Base-by-base conservation (phyloP, 1,140 invertebrate species). In the Chionoecetes opilio region DNA sequence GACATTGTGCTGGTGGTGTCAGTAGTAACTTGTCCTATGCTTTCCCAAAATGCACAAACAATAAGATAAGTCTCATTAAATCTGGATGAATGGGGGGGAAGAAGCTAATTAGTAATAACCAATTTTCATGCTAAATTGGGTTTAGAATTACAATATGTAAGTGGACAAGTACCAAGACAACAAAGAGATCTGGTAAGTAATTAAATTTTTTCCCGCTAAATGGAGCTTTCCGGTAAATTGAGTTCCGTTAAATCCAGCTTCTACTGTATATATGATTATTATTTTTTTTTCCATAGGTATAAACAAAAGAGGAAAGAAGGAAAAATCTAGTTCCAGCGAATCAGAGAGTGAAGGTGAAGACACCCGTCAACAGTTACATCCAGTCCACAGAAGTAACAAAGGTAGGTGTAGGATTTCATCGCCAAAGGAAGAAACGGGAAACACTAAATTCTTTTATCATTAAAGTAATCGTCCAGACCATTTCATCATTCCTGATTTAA, bases 321-420 rank as follows among this genome's bases (percentile, higher is more conserved):
- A 31, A 3, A 94, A 82, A 2, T 63, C 82, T 32, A 91, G 93
- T 91, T 88, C 86, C 41, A 89, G 87, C n/a, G 87, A 89, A 46
- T 86, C 37, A 21, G 93, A 94, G 26, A 29, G 32, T n/a, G 93
- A 84, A 9, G 87, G 82, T 17, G 93, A 90, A 29, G 37, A 46
- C 29, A 38, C 21, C 17, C 85, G 93, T 37, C n/a, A 37, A 82
- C 63, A 88, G 63, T 82, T 94, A 29, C 93, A 94, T 38, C 93
- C 93, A 32, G 93, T 82, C 63, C 93, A 94, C 29, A 89, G 93
- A 34, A 31, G 90, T 29, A 91, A 91, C 35, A 89, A 89, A 38
- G 93, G 93, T 94, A 46, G 82, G 85, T 17, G 9, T 5, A 29
- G 34, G 35, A 9, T 92, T 82, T n/a, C 8, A 5, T 91, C 14